Base-by-base conservation (phyloP, 2,113 vertebrate species). In the Catharus bicknelli region DNA sequence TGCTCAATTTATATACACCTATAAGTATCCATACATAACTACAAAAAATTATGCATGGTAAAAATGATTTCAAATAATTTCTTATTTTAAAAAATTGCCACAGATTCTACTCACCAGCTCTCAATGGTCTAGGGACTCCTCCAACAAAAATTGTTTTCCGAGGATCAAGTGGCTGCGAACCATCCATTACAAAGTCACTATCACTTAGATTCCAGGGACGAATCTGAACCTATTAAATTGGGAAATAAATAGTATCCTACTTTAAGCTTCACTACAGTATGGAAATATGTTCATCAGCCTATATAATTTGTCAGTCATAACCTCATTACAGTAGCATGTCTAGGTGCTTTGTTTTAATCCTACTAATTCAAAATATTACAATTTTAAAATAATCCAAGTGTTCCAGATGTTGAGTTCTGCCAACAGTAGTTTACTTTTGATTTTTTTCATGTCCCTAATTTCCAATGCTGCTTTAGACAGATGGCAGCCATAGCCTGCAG, bases 111-210 rank as follows among this genome's bases (percentile, higher is more conserved):
- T 97, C 94, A 99, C 99, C 99, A 95, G 99, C 99, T 98, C 99
- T 98, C 88, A 99, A 96, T 4, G 99, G 99, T 69, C 99, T 98
- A 73, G 99, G 99, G 59, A 99, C 99, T 20, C 99, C 99, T 72
- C 99, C 99, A 96, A 99, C 99, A 97, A 99, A 99, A 98, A 99
- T 99, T 90, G 99, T 99, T 97, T 99, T 99, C 90, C 99, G 98
- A 61, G 99, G 99, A 97, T 99, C 99, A 38, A 99, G 98, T 0
- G 99, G 99, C 95, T 99, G 99, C 20, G 99, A 99, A 80, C 99
- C 99, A 64, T 99, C 99, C 99, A 99, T 99, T 94, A 99, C 99
- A 79, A 99, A 99, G 95, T 99, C 99, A 88, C 99, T 99, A 94
- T 99, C 99, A 62, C 99, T 99, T 93, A 99, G 97, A 96, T 99